A percentile compares a stretch with the other conserved stretches of the same genome.
Conservation (phyloP, 1,140 invertebrate genomes). For the Parasteatoda tepidariorum region DNA sequence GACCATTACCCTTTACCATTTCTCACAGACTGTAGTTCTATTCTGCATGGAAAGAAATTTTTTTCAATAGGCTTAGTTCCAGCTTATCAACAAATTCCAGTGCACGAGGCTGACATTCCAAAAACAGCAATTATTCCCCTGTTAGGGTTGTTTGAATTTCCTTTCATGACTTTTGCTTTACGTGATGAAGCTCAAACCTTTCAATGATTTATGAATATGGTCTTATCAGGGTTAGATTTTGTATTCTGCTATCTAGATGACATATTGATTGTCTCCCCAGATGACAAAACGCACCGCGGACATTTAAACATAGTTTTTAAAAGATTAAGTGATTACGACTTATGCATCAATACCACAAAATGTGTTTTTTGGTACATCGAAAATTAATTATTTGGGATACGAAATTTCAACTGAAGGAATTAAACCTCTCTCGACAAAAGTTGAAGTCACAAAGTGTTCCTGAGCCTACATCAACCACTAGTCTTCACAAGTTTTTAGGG, state of each 20-base stretch:
- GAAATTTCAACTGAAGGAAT: slow-evolving; percentile 24
- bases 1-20: slow-evolving; percentile 53
- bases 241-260: no score
- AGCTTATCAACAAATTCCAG: slow-evolving; percentile 56
- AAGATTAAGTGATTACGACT: slow-evolving; percentile 63
- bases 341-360: slow-evolving; percentile 67
- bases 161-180: background rate
- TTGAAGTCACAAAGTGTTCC: slow-evolving; percentile 49
- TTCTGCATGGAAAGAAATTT: slow-evolving; percentile 27
- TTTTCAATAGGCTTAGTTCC: slow-evolving; percentile 28
- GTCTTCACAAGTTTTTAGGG: slow-evolving; percentile 66
- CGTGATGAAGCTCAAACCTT: background rate
- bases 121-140: slow-evolving; percentile 43
- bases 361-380: slow-evolving; percentile 47
- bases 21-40: slow-evolving; percentile 35
- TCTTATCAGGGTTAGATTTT: no score
- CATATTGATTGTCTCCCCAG: slow-evolving; percentile 69
- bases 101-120: slow-evolving; percentile 28
- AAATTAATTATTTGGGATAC: slow-evolving; percentile 53
- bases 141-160: slow-evolving; percentile 1
- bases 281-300: slow-evolving; percentile 65
- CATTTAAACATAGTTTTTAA: slow-evolving; percentile 67
- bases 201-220: background rate
- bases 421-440: slow-evolving; percentile 3
- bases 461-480: slow-evolving; percentile 64